These are phyloP conservation scores for Abramis brama DNA, from an alignment of 2,113 vertebrate genomes.

Conservation along the genomic window DNA sequence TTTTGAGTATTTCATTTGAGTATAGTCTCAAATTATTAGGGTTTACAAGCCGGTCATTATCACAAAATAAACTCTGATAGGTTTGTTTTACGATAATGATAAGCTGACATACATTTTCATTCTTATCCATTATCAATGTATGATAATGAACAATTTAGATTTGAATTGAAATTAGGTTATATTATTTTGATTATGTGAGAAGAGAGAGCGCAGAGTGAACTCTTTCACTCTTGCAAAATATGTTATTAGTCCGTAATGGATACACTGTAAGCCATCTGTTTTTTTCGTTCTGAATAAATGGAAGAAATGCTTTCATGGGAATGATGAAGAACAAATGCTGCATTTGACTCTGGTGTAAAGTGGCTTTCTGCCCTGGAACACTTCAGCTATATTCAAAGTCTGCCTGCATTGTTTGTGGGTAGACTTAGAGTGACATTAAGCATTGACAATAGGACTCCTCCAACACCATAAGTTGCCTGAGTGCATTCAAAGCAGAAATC, in stretches of 20 bases:
- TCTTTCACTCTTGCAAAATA: background rate
- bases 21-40: background rate
- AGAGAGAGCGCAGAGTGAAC: background rate
- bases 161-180: background rate
- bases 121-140: background rate
- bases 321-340: constrained; percentile 10
- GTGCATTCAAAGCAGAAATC: constrained; percentile 48
- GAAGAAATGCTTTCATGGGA: background rate
- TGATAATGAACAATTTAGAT: background rate
- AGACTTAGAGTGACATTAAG: constrained; percentile 39
- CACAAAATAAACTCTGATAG: background rate
- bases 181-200: background rate
- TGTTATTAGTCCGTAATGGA: background rate
- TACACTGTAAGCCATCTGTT: background rate
- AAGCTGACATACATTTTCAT: background rate
- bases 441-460: constrained; percentile 22
- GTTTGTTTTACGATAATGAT: background rate
- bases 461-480: constrained; percentile 41
- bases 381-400: constrained; percentile 24
- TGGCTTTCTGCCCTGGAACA: constrained; percentile 17
- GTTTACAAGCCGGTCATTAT: background rate
- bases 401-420: constrained; percentile 46
- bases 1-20: too few relatives aligned
- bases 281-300: background rate
- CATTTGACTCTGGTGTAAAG: constrained; percentile 31